phyloP scores from a whole-genome alignment of 2,888 invertebrate species.

The Tenthredo livida region DNA sequence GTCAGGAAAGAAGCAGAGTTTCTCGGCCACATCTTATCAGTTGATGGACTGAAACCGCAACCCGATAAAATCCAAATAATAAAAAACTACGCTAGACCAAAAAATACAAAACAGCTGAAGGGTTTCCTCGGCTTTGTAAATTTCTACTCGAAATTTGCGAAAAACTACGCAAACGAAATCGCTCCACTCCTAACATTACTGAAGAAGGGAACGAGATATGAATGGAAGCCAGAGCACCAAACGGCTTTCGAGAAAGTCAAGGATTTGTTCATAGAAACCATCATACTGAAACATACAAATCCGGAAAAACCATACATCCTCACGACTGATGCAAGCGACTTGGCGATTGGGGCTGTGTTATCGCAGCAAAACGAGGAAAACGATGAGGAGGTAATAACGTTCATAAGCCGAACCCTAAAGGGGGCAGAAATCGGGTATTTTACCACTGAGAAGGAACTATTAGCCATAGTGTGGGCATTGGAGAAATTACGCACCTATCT shows the following conservation, averaged over 20 bases:
- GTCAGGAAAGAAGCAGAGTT: too few relatives aligned
- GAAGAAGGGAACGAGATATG: not conserved
- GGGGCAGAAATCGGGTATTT: slow-evolving; percentile 46
- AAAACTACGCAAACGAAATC: slow-evolving; percentile 23
- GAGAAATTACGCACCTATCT: slow-evolving; percentile 65
- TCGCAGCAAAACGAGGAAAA: slow-evolving; percentile 41
- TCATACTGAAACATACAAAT: slow-evolving; percentile 34
- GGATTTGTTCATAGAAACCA: slow-evolving; percentile 54
- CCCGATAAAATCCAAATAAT: too few relatives aligned
- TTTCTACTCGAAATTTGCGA: slow-evolving; percentile 52
- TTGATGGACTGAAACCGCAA: too few relatives aligned
- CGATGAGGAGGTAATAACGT: slow-evolving; percentile 56
- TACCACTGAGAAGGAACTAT: slow-evolving; percentile 64
- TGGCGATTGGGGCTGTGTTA: slow-evolving; percentile 53
- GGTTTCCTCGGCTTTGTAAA: not conserved
- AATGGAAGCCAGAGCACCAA: slow-evolving; percentile 36
- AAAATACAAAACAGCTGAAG: too few relatives aligned
- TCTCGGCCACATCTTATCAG: too few relatives aligned
- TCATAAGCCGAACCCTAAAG: slow-evolving; percentile 47
- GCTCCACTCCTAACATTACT: not conserved
- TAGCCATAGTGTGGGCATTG: slow-evolving; percentile 62
- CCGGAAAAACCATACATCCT: not conserved
- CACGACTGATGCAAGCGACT: slow-evolving; percentile 56
- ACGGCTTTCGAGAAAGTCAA: slow-evolving; percentile 55
- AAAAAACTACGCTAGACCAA: too few relatives aligned